A percentile compares a stretch with the other conserved stretches of the same genome.
Evolutionary conservation across 35 echinoderm and acorn worm genomes (phyloP).

Genomic region (Ophiothrix spiculata): DNA sequence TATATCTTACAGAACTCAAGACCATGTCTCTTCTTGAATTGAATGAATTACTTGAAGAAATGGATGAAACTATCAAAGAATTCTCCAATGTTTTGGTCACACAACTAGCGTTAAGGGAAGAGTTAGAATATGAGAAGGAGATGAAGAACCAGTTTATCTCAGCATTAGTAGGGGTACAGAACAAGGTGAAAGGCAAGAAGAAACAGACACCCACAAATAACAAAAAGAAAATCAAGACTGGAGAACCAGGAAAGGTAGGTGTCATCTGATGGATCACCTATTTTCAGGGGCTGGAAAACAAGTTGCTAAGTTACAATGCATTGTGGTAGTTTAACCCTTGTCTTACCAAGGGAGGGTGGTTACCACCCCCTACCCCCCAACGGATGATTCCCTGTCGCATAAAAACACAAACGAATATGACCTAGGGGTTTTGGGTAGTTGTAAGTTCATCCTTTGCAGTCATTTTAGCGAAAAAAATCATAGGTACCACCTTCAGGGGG

Average conservation of each 20-base stretch:
- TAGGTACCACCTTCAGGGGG: too few relatives aligned
- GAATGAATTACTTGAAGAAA: constrained; percentile 96
- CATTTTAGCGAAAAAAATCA: constrained; percentile 76
- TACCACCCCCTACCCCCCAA: too few relatives aligned
- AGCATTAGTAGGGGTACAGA: constrained; percentile 86
- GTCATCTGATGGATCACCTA: too few relatives aligned
- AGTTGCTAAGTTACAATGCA: too few relatives aligned
- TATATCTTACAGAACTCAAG: constrained; percentile 65
- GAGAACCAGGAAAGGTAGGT: constrained; percentile 89
- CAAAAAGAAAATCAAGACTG: constrained; percentile 82
- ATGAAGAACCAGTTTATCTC: constrained; percentile 98
- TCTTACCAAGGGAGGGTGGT: too few relatives aligned
- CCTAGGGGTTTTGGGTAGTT: too few relatives aligned
- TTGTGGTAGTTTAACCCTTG: too few relatives aligned
- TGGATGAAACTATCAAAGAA: constrained; percentile 91
- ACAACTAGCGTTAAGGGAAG: constrained; percentile 89
- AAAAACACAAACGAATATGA: too few relatives aligned
- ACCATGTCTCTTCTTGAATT: constrained; percentile 76
- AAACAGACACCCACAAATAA: constrained; percentile 48
- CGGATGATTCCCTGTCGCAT: too few relatives aligned
- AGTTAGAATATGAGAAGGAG: constrained; percentile 96
- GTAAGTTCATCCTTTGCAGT: too few relatives aligned
- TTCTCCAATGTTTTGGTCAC: constrained; percentile 89
- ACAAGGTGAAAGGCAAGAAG: constrained; percentile 83
- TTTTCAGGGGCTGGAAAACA: background rate